Percentiles rank a stretch among this genome's conserved stretches.
Conservation (phyloP, 1,140 invertebrate species). For the Octopus sinensis region DNA sequence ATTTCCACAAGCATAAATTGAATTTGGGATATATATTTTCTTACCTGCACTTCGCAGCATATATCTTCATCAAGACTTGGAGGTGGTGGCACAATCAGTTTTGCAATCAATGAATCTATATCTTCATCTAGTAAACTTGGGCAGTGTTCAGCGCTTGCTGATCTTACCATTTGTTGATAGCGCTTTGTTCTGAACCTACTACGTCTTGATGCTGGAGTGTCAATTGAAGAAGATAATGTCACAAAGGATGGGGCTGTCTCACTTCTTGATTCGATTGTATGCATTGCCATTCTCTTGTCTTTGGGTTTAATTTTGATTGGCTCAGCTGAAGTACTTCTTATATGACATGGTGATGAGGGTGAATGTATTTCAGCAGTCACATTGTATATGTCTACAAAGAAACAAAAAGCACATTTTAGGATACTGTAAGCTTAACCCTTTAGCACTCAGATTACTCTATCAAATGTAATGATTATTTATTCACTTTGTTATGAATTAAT, state of each 20-base stretch:
- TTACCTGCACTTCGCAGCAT: slow-evolving; percentile 3
- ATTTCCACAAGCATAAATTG: too few relatives aligned
- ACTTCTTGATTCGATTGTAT: too few relatives aligned
- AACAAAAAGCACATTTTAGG: not conserved
- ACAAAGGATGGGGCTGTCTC: too few relatives aligned
- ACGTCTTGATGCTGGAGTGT: not conserved
- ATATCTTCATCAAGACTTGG: slow-evolving; percentile 34
- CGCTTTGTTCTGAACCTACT: not conserved
- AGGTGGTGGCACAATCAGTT: slow-evolving; percentile 74
- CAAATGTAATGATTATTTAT: too few relatives aligned
- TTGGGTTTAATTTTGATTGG: too few relatives aligned
- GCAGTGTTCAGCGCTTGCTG: slow-evolving; percentile 39
- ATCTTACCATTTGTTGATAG: slow-evolving; percentile 26
- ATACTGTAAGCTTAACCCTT: not conserved
- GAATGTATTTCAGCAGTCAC: not conserved
- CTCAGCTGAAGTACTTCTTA: too few relatives aligned
- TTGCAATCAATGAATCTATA: slow-evolving; percentile 78
- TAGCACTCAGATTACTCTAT: too few relatives aligned
- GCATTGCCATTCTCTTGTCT: too few relatives aligned
- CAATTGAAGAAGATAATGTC: not conserved
- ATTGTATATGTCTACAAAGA: not conserved
- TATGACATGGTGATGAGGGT: not conserved
- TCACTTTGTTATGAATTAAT: too few relatives aligned
- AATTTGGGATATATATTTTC: not conserved
- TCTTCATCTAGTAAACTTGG: slow-evolving; percentile 49